These are phyloP conservation scores for Salpingus planirostris DNA, from an alignment of 2,888 invertebrate genomes.

Conservation along the genomic window DNA sequence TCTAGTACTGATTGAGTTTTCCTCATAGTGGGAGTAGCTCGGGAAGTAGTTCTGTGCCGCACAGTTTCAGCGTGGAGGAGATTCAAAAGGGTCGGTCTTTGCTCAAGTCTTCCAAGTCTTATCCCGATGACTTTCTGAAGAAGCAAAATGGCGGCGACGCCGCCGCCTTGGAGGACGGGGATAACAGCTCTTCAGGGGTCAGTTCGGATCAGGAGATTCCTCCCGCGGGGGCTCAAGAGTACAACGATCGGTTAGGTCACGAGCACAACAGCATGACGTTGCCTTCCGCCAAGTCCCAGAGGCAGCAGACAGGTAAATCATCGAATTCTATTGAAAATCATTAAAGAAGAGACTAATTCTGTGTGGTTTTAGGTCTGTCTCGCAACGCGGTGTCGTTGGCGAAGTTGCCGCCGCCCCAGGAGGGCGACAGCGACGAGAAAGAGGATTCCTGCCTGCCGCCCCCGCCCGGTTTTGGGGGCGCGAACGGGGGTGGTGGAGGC, in stretches of 20 bases:
- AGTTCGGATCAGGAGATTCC: conserved; percentile 76
- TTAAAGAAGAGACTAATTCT: conserved; percentile 1
- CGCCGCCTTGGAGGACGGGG: conserved; percentile 61
- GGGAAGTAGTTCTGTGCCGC: conserved; percentile 69
- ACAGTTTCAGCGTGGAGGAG: conserved; percentile 81
- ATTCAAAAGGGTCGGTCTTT: conserved; percentile 79
- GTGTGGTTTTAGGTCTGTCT: conserved; percentile 9
- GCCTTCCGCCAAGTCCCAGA: conserved; percentile 28
- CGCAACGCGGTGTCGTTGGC: conserved; percentile 55
- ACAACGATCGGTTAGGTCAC: conserved; percentile 26
- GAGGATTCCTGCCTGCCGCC: conserved; percentile 54
- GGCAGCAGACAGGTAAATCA: conserved; percentile 31
- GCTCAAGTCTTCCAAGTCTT: conserved; percentile 78
- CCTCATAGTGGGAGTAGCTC: conserved; percentile 43
- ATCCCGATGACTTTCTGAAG: conserved; percentile 69
- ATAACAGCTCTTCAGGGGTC: conserved; percentile 82
- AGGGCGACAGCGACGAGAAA: conserved; percentile 60
- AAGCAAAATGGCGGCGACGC: conserved; percentile 39
- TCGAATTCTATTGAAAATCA: background rate
- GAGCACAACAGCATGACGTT: conserved; percentile 26
- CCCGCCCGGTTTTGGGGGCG: conserved; percentile 50
- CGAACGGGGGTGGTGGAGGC: conserved; percentile 29
- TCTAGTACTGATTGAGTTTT: too few relatives aligned
- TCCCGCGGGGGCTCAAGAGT: conserved; percentile 46
- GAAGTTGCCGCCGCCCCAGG: conserved; percentile 71